These are phyloP conservation scores for Buceros bicornis DNA, from an alignment of 2,797 vertebrate genomes.

Conservation along the genomic window DNA sequence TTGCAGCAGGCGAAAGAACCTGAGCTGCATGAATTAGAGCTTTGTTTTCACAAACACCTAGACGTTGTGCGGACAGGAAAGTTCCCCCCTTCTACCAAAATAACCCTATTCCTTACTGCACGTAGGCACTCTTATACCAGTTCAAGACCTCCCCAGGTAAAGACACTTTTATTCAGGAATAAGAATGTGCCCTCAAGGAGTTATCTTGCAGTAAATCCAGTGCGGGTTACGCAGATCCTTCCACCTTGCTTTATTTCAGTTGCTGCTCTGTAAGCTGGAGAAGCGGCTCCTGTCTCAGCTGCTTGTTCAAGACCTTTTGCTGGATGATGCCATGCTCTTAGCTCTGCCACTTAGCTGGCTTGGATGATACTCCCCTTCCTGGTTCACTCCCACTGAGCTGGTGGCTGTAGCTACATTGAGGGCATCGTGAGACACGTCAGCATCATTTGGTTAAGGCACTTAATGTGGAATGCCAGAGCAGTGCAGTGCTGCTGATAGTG, in stretches of 20 bases:
- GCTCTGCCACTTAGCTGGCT: neutral
- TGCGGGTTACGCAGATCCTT: neutral
- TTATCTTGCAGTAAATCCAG: neutral
- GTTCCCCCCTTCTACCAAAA: neutral
- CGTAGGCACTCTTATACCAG: neutral
- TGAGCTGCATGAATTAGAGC: constrained; percentile 29
- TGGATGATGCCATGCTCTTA: neutral
- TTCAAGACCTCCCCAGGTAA: neutral
- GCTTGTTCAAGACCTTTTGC: neutral
- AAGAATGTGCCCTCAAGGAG: neutral
- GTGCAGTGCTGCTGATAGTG: neutral
- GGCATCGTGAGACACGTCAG: neutral
- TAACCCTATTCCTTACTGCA: neutral
- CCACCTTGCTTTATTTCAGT: neutral
- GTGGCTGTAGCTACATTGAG: neutral
- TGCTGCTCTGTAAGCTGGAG: neutral
- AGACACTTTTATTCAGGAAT: neutral
- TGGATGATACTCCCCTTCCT: neutral
- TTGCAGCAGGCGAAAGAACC: neutral
- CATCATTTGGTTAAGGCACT: neutral
- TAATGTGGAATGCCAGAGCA: neutral
- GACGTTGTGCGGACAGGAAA: neutral
- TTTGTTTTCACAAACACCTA: constrained; percentile 59
- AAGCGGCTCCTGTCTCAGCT: neutral
- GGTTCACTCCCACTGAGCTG: neutral